Conservation (phyloP, 2,113 vertebrate genomes). For the Nycticebus coucang region DNA sequence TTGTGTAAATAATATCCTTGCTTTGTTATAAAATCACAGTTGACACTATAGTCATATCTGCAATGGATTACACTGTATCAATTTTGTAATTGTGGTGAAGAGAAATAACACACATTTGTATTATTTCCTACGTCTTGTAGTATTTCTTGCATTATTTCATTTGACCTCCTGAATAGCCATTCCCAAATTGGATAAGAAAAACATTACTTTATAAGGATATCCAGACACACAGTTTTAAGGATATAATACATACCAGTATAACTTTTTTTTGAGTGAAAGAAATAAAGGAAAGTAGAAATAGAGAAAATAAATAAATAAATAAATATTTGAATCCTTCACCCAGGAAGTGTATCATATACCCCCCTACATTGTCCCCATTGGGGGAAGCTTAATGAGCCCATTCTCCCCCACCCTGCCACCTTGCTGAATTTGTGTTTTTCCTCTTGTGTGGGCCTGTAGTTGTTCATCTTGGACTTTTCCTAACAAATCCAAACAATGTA, state of each 20-base stretch:
- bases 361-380: too few species aligned
- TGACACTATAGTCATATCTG: too few species aligned
- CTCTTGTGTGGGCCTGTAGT: too few species aligned
- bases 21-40: not conserved
- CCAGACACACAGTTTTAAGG: not conserved
- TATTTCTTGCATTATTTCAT: not conserved
- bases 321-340: not conserved
- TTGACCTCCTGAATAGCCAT: not conserved
- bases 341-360: too few species aligned
- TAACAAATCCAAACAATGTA: too few species aligned
- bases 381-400: too few species aligned
- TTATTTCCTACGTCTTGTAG: not conserved
- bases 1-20: not conserved
- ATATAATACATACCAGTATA: rapidly evolving
- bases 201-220: not conserved
- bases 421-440: too few species aligned
- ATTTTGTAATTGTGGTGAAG: not conserved
- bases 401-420: too few species aligned
- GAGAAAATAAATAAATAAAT: not conserved
- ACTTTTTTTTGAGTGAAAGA: not conserved
- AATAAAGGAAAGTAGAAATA: not conserved
- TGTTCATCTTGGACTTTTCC: too few species aligned
- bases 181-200: not conserved
- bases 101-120: not conserved
- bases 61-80: not conserved